These are phyloP conservation scores for Andrena marginata DNA, from an alignment of 2,888 invertebrate genomes.

Conservation along the genomic window DNA sequence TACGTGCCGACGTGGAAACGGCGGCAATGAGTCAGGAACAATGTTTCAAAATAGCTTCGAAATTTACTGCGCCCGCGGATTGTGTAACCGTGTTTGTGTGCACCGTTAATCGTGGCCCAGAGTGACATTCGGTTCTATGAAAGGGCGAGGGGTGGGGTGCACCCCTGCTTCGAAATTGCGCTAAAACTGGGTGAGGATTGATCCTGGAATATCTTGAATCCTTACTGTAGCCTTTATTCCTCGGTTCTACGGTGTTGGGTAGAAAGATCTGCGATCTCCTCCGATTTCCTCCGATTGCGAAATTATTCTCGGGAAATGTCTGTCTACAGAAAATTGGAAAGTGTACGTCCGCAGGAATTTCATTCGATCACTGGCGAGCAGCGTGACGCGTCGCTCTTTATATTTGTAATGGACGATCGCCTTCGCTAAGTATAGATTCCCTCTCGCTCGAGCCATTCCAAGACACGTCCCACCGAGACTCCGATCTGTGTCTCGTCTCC, in stretches of 20 bases:
- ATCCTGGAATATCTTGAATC: background rate
- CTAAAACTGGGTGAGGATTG: background rate
- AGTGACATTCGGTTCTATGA: background rate
- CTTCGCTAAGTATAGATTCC: constrained; percentile 72
- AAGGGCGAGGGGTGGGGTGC: background rate
- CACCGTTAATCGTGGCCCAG: background rate
- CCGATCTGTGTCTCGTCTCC: constrained; percentile 65
- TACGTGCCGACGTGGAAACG: constrained; percentile 16
- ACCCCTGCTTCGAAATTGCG: background rate
- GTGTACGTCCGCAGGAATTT: constrained; percentile 19
- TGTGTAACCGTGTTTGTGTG: constrained; percentile 31
- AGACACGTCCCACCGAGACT: constrained; percentile 63
- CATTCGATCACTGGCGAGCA: constrained; percentile 27
- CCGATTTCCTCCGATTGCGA: background rate
- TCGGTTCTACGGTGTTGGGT: background rate
- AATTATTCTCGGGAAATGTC: background rate
- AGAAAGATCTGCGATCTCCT: background rate
- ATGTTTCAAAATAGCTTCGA: constrained; percentile 43
- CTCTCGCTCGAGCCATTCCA: constrained; percentile 69
- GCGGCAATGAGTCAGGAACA: constrained; percentile 36
- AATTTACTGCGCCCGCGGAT: constrained; percentile 36
- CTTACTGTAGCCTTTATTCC: background rate
- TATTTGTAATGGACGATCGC: constrained; percentile 67
- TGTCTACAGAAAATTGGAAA: background rate
- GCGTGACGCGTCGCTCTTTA: constrained; percentile 46